Percentiles rank a stretch among this genome's conserved stretches.
Conservation (phyloP, 1,140 invertebrate species). For the Delia radicum region DNA sequence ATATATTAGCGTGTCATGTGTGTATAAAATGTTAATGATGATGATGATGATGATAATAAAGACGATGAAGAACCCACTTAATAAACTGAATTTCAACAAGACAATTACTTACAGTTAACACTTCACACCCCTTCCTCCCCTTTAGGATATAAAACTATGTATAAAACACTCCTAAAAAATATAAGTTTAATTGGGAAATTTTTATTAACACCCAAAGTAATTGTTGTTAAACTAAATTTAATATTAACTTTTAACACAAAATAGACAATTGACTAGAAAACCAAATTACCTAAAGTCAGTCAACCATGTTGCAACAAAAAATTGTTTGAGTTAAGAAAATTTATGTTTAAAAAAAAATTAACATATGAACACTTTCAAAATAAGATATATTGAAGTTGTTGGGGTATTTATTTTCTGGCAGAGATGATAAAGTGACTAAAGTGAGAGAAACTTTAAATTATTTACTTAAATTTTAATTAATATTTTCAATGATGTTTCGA, state of each 20-base stretch:
- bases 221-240: not conserved
- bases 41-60: too few relatives aligned
- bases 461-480: too few relatives aligned
- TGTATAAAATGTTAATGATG: not conserved
- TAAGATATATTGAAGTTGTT: too few relatives aligned
- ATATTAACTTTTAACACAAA: not conserved
- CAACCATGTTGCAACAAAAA: not conserved
- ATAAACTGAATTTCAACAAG: constrained; percentile 11
- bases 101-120: constrained; percentile 12
- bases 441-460: too few relatives aligned
- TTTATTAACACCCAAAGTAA: not conserved
- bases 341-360: not conserved
- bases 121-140: not conserved
- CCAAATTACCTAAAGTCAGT: not conserved
- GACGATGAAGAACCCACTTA: constrained; percentile 12
- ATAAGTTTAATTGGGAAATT: not conserved
- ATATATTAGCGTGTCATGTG: not conserved
- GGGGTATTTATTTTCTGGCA: too few relatives aligned
- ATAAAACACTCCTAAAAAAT: not conserved
- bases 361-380: not conserved
- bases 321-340: not conserved
- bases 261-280: not conserved
- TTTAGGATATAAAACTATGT: not conserved
- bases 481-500: too few relatives aligned
- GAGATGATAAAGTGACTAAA: too few relatives aligned